Conservation (phyloP, 2,797 vertebrate genomes). For the Takifugu rubripes region DNA sequence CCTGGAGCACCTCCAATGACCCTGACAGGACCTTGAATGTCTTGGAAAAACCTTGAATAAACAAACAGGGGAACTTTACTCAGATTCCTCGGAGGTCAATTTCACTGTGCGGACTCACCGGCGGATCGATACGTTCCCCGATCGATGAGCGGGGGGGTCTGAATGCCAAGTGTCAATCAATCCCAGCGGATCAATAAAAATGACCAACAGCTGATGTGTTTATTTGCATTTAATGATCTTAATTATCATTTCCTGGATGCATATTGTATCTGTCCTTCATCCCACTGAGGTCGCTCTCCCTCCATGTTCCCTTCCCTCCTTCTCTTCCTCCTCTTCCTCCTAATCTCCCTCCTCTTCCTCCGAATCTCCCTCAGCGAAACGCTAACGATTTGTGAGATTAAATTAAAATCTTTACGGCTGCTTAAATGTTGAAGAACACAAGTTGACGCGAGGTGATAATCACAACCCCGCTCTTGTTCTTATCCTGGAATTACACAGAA, state of each 20-base stretch:
- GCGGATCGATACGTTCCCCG: conserved; percentile 47
- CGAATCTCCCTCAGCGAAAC: too few species aligned
- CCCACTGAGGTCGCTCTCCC: not conserved
- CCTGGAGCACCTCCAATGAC: not conserved
- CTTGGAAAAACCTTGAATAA: conserved; percentile 1
- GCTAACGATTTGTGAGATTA: too few species aligned
- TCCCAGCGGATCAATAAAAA: conserved; percentile 43
- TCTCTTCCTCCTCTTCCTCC: not conserved
- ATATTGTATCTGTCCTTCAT: conserved; percentile 2
- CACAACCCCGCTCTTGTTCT: too few species aligned
- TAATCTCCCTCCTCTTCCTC: too few species aligned
- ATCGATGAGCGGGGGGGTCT: conserved; percentile 22
- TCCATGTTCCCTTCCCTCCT: not conserved
- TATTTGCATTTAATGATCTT: conserved; percentile 62
- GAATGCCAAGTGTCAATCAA: conserved; percentile 51
- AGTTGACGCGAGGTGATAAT: too few species aligned
- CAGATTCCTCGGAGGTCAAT: conserved; percentile 27
- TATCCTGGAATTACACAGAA: too few species aligned
- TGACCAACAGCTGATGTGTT: conserved; percentile 37
- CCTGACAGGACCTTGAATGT: not conserved
- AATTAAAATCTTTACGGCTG: too few species aligned
- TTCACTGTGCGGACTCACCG: conserved; percentile 8
- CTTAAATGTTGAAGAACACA: too few species aligned
- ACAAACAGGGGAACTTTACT: not conserved
- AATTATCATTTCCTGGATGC: conserved; percentile 33